Evolutionary conservation across 2,797 vertebrate species (phyloP).

Genomic region (Sebastes paucispinis): DNA sequence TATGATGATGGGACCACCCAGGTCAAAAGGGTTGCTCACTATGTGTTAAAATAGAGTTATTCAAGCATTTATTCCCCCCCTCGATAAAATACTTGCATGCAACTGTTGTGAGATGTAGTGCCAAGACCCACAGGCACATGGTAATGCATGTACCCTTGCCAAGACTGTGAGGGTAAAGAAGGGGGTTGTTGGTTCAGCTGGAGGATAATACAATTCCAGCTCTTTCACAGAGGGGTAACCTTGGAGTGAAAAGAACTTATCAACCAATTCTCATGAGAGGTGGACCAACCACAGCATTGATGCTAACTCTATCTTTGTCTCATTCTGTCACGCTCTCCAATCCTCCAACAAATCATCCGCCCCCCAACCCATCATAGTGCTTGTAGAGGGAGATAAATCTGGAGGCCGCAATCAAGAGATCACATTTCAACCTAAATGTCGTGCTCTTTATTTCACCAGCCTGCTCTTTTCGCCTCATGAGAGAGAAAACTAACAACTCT

Average conservation of each 20-base stretch:
- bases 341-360: conserved; percentile 8
- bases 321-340: conserved; percentile 6
- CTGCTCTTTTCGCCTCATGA: conserved; percentile 10
- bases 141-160: conserved; percentile 32
- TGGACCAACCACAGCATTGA: neutral
- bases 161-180: conserved; percentile 28
- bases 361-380: neutral
- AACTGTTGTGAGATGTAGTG: conserved; percentile 26
- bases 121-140: conserved; percentile 42
- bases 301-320: neutral
- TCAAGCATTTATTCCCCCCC: conserved; percentile 29
- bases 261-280: conserved; percentile 17
- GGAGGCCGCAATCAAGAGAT: conserved; percentile 43
- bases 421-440: conserved; percentile 44
- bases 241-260: conserved; percentile 4
- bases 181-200: conserved; percentile 43
- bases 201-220: conserved; percentile 2
- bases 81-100: conserved; percentile 33
- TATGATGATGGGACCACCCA: conserved; percentile 27
- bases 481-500: conserved; percentile 33
- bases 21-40: conserved; percentile 20
- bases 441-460: conserved; percentile 32
- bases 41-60: conserved; percentile 32
- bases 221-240: conserved; percentile 14
- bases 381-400: conserved; percentile 20